Evolutionary conservation across 1,140 invertebrate species (phyloP).

Genomic region (Neodiprion lecontei): DNA sequence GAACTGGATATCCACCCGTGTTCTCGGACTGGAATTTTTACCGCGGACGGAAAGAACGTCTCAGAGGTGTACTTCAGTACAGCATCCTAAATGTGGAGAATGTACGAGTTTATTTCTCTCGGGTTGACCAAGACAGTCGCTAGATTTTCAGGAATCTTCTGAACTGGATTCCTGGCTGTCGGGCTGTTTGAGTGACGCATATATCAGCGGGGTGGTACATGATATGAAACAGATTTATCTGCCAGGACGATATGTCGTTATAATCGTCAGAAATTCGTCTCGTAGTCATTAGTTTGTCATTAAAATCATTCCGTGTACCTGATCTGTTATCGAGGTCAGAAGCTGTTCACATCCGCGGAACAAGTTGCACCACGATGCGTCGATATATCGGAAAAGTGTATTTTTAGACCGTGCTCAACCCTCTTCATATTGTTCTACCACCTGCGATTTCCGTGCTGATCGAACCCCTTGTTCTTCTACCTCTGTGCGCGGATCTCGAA

Average conservation of each 20-base stretch:
- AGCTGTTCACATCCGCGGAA: neutral
- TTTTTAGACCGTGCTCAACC: neutral
- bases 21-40: neutral
- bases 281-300: neutral
- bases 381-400: conserved; percentile 5
- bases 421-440: neutral
- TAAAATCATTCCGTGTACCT: neutral
- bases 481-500: too few relatives aligned
- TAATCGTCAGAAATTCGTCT: too few relatives aligned
- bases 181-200: too few relatives aligned
- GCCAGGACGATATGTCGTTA: too few relatives aligned
- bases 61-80: neutral
- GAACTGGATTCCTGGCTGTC: too few relatives aligned
- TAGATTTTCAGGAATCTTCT: neutral
- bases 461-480: too few relatives aligned
- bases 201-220: too few relatives aligned
- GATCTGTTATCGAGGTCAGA: neutral
- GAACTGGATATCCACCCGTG: too few relatives aligned
- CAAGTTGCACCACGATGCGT: neutral
- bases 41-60: neutral
- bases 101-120: neutral
- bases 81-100: neutral
- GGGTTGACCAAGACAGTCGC: neutral
- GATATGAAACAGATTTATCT: too few relatives aligned
- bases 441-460: neutral